Conservation (phyloP, 2,113 vertebrate species). For the Pagrus major region DNA sequence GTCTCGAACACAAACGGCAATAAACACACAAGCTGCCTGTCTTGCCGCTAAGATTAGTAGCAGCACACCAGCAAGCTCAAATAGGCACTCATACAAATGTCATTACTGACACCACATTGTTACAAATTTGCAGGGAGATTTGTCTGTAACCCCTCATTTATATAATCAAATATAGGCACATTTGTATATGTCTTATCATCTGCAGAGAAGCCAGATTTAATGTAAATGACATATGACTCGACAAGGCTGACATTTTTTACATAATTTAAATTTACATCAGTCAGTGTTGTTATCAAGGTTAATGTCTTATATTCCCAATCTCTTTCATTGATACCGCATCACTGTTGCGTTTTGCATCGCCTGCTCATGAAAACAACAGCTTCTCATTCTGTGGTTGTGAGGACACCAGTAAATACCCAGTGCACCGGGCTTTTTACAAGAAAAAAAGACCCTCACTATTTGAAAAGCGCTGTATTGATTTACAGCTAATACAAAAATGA, state of each 20-base stretch:
- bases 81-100: conserved; percentile 1
- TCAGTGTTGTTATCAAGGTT: neutral
- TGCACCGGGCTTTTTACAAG: too few species aligned
- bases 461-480: too few species aligned
- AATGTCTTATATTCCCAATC: neutral
- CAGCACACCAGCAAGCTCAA: conserved; percentile 9
- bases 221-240: conserved; percentile 1
- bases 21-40: neutral
- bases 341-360: too few species aligned
- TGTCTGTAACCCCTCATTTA: conserved; percentile 19
- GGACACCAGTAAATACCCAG: too few species aligned
- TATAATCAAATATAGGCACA: conserved; percentile 21
- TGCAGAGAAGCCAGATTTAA: neutral
- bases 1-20: conserved; percentile 3
- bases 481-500: too few species aligned
- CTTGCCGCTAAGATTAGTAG: neutral
- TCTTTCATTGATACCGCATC: neutral
- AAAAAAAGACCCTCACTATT: too few species aligned
- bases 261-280: neutral
- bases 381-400: too few species aligned
- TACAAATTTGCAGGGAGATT: conserved; percentile 3
- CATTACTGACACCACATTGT: conserved; percentile 28
- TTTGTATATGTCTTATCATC: conserved; percentile 11
- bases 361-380: too few species aligned
- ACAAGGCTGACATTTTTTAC: too few species aligned